Conservation (phyloP, 2,888 invertebrate genomes). For the Hesperia comma region DNA sequence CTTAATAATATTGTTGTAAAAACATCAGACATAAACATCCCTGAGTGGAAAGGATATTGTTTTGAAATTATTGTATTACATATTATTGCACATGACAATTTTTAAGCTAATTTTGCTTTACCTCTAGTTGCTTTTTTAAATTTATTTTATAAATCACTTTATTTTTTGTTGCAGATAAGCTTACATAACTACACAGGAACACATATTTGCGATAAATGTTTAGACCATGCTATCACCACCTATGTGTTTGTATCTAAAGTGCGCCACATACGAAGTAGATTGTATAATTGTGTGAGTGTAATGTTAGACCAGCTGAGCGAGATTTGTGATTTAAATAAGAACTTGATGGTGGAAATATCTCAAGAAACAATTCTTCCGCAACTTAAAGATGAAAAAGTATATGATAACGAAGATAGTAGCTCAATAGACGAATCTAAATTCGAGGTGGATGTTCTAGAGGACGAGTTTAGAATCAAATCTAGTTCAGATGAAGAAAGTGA, state of each 20-base stretch:
- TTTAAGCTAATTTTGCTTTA: background rate
- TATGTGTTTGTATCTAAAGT: constrained; percentile 66
- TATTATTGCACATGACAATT: background rate
- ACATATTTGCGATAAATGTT: constrained; percentile 73
- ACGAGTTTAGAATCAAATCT: constrained; percentile 68
- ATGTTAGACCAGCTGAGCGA: constrained; percentile 60
- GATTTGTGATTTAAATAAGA: constrained; percentile 50
- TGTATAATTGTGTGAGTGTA: constrained; percentile 60
- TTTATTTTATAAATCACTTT: constrained; percentile 44
- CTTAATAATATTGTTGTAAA: too few species aligned
- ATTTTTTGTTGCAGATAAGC: constrained; percentile 71
- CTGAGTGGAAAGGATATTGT: too few species aligned
- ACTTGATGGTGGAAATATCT: constrained; percentile 68
- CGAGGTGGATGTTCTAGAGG: constrained; percentile 70
- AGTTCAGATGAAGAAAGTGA: constrained; percentile 52
- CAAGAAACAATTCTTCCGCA: constrained; percentile 60
- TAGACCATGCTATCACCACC: constrained; percentile 64
- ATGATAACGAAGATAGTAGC: constrained; percentile 46
- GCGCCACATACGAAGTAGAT: constrained; percentile 59
- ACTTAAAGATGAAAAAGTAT: constrained; percentile 45
- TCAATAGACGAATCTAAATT: constrained; percentile 54
- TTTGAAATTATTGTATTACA: background rate
- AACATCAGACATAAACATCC: too few species aligned
- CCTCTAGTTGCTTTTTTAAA: constrained; percentile 30
- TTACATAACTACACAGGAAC: constrained; percentile 61